Evolutionary conservation across 2,113 vertebrate species (phyloP).

Genomic region (Petrocephalus zakoni): DNA sequence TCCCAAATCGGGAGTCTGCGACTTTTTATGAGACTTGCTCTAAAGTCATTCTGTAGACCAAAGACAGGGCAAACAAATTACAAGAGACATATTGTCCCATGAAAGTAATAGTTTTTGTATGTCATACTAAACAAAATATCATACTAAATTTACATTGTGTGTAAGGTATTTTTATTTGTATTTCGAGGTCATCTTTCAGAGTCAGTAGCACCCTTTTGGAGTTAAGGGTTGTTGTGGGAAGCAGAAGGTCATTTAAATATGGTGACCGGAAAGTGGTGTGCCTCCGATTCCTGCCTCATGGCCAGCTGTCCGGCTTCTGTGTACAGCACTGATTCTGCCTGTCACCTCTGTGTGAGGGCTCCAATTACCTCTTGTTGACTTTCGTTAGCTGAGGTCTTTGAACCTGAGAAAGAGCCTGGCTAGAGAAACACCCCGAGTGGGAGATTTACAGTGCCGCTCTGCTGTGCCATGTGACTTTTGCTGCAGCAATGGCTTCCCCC

Average conservation of each 20-base stretch:
- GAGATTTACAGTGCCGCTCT: background rate
- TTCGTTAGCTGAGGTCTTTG: background rate
- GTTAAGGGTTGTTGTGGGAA: background rate
- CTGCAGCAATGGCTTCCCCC: background rate
- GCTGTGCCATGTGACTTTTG: background rate
- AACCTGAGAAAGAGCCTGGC: background rate
- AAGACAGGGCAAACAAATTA: background rate
- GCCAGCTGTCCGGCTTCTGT: background rate
- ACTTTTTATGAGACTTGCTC: background rate
- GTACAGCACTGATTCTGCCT: background rate
- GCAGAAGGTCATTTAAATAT: slow-evolving; percentile 4
- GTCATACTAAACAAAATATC: background rate
- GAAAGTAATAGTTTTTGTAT: background rate
- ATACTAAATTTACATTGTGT: background rate
- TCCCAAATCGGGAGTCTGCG: background rate
- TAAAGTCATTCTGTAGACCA: background rate
- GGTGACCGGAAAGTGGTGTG: background rate
- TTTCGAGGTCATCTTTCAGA: background rate
- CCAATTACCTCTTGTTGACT: background rate
- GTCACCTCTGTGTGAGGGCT: background rate
- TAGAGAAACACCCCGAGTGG: background rate
- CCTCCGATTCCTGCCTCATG: background rate
- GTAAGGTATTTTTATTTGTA: background rate
- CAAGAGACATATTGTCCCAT: background rate
- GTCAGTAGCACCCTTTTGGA: background rate